These are phyloP conservation scores for Lacanobia wlatinum DNA, from an alignment of 2,888 invertebrate species.

Conservation along the genomic window DNA sequence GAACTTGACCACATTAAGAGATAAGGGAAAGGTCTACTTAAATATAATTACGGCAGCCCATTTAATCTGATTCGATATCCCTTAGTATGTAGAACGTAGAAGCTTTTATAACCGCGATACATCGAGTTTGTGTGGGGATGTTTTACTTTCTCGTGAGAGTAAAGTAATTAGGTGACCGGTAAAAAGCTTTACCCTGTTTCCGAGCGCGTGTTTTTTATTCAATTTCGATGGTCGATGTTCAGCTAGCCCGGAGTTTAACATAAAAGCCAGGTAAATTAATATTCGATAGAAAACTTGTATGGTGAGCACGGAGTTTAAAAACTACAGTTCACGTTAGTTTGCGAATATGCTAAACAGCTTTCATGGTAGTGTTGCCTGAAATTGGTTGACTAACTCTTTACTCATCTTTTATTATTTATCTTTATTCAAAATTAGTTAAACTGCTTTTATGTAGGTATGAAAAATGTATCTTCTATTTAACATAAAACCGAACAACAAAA, in stretches of 20 bases:
- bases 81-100: slow-evolving; percentile 20
- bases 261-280: slow-evolving; percentile 54
- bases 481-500: too few relatives aligned
- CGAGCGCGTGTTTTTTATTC: slow-evolving; percentile 44
- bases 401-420: too few relatives aligned
- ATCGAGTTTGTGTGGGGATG: slow-evolving; percentile 34
- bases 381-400: slow-evolving; percentile 8
- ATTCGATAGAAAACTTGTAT: slow-evolving; percentile 37
- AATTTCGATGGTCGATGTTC: slow-evolving; percentile 43
- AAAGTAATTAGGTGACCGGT: slow-evolving; percentile 57
- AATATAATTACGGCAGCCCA: slow-evolving; percentile 60
- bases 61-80: slow-evolving; percentile 58
- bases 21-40: slow-evolving; percentile 60
- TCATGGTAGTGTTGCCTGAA: slow-evolving; percentile 4
- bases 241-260: slow-evolving; percentile 28
- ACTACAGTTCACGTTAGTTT: slow-evolving; percentile 32
- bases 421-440: background rate
- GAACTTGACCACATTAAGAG: slow-evolving; percentile 56
- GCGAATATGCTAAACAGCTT: slow-evolving; percentile 35
- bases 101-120: slow-evolving; percentile 23
- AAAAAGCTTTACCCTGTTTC: slow-evolving; percentile 49
- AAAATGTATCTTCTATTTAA: too few relatives aligned
- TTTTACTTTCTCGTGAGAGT: slow-evolving; percentile 31
- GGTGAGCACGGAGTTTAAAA: slow-evolving; percentile 43
- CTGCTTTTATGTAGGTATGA: too few relatives aligned